Percentiles rank a stretch among this genome's conserved stretches.
phyloP scores from a whole-genome alignment of 2,888 invertebrate genomes.

The Conchocele bisecta region DNA sequence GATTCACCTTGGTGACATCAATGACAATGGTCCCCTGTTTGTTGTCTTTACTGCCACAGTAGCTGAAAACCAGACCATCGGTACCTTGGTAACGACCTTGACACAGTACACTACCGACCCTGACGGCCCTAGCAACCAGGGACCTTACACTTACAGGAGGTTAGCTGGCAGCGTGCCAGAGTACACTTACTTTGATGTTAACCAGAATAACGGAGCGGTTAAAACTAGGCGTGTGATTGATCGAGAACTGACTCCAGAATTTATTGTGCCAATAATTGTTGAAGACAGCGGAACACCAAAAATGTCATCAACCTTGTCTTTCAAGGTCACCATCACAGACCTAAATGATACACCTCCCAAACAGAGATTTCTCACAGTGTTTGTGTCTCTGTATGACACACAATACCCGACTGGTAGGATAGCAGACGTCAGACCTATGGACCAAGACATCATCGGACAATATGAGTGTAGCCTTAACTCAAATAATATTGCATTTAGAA shows the following conservation, averaged over 20 bases:
- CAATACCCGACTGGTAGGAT: constrained; percentile 89
- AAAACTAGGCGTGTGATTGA: constrained; percentile 91
- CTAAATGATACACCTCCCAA: constrained; percentile 96
- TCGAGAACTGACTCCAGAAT: constrained; percentile 90
- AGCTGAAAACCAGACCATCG: constrained; percentile 66
- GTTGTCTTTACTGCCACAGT: constrained; percentile 78
- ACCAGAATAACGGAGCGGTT: constrained; percentile 91
- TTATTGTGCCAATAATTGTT: constrained; percentile 91
- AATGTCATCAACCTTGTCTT: constrained; percentile 91
- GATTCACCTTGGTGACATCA: constrained; percentile 92
- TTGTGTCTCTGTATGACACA: constrained; percentile 87
- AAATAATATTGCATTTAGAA: constrained; percentile 83
- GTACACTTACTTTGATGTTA: constrained; percentile 90
- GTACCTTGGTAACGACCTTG: constrained; percentile 66
- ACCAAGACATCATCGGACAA: constrained; percentile 94
- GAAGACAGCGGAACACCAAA: constrained; percentile 89
- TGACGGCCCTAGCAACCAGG: constrained; percentile 94
- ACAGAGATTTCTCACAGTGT: constrained; percentile 90
- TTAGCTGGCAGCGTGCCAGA: constrained; percentile 86
- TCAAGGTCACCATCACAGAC: constrained; percentile 89
- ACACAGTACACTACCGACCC: constrained; percentile 86
- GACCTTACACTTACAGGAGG: constrained; percentile 92
- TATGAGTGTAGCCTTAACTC: constrained; percentile 89
- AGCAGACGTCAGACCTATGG: constrained; percentile 95
- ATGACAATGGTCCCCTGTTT: constrained; percentile 95